Evolutionary conservation across 2,113 vertebrate species (phyloP), one percentile per base, ranked within the genome.

Genomic region (Progne subis): DNA sequence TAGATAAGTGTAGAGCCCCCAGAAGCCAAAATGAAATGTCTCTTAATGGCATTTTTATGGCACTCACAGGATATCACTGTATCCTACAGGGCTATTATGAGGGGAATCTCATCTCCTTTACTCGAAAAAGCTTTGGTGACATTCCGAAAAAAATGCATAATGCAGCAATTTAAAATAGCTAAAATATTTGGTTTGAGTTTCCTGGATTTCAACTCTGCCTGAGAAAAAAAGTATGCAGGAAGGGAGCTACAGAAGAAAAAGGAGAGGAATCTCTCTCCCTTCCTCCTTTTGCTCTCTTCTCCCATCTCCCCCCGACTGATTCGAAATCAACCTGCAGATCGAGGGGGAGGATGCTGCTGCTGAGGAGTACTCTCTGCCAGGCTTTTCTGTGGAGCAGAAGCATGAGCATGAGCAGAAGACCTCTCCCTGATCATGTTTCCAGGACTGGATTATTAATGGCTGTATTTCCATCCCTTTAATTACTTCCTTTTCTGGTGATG

Each of bases 381-480:
- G 65, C 69, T 94, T 79, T 60, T 94, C 79, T 46, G 60, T 34
- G 29, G 52, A 83, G 32, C n/a, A n/a, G n/a, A n/a, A n/a, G n/a
- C 81, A 69, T 34, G 44, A 93, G 44, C 67, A 37, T 61, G 12
- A 85, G 43, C 46, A 70, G 46, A n/a, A 82, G 39, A 85, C 24
- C 28, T 68, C 41, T 93, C 47, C 59, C 34, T 84, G 56, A 76
- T 87, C 87, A 52, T 69, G 28, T 46, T 92, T 88, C 47, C 75
- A 92, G 90, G 64, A 64, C 68, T 65, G 46, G 63, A 68, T 94
- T 92, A 81, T 90, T 92, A 92, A 94, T 63, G 53, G 63, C 47
- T 93, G 29, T 50, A 80, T 64, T 85, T 94, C 82, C 91, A 90
- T 86, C 78, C 86, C 88, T 49, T 77, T 96, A 97, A 96, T 96